These are phyloP conservation scores for Pseudomugil gertrudae DNA, from an alignment of 2,797 vertebrate genomes.

Conservation along the genomic window DNA sequence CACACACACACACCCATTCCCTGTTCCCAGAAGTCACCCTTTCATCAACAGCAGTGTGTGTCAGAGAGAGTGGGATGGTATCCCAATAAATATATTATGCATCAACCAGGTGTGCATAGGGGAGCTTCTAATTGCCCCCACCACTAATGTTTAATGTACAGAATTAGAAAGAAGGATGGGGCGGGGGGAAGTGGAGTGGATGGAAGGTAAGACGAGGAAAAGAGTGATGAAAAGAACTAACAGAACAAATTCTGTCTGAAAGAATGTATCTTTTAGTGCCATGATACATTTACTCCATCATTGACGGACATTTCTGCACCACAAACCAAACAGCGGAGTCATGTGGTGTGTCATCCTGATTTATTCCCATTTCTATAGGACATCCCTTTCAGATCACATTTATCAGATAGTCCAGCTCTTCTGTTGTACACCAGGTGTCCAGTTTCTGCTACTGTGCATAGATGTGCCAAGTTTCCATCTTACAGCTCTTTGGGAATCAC, in stretches of 20 bases:
- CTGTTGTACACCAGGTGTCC: too few relatives aligned
- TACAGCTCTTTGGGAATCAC: too few relatives aligned
- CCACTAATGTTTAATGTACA: constrained; percentile 87
- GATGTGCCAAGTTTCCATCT: too few relatives aligned
- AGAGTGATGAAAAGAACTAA: not conserved
- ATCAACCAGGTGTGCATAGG: constrained; percentile 81
- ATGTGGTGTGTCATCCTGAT: too few relatives aligned
- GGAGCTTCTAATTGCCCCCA: constrained; percentile 83
- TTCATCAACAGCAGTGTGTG: constrained; percentile 48
- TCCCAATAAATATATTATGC: constrained; percentile 83
- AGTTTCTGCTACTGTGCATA: too few relatives aligned
- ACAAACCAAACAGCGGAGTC: not conserved
- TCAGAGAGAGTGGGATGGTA: constrained; percentile 37
- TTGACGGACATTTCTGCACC: not conserved
- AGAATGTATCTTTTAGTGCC: not conserved
- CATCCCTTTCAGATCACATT: too few relatives aligned
- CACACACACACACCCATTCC: constrained; percentile 20
- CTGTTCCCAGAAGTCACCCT: constrained; percentile 46
- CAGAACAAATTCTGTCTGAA: too few relatives aligned
- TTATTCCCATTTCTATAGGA: too few relatives aligned
- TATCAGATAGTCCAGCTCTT: too few relatives aligned
- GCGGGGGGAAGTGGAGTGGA: not conserved
- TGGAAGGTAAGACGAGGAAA: constrained; percentile 11
- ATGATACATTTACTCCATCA: too few relatives aligned
- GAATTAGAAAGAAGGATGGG: constrained; percentile 56